phyloP scores from a whole-genome alignment of 2,113 vertebrate species.

The Mormyrus iriodes region DNA sequence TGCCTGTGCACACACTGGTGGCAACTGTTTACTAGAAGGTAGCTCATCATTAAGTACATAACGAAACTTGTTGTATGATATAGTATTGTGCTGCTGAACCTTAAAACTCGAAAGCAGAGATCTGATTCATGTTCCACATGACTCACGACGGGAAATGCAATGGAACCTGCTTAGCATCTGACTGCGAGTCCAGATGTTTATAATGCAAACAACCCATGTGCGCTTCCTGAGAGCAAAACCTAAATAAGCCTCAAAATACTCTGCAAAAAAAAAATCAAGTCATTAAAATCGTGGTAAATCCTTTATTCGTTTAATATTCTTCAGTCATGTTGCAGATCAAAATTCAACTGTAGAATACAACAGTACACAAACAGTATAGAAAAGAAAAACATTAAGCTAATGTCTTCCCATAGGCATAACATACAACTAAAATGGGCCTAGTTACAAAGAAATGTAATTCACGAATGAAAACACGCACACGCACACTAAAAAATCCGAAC shows the following conservation, averaged over 20 bases:
- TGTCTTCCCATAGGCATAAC: neutral
- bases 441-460: neutral
- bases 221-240: neutral
- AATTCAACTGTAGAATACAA: neutral
- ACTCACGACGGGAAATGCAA: neutral
- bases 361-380: neutral
- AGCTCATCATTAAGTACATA: neutral
- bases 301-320: neutral
- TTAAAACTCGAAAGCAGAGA: neutral
- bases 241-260: neutral
- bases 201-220: neutral
- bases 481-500: neutral
- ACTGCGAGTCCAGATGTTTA: neutral
- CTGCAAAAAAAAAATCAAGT: neutral
- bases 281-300: neutral
- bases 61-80: neutral
- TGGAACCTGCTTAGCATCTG: neutral
- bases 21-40: neutral
- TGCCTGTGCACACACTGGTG: neutral
- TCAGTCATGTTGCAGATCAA: neutral
- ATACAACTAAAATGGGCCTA: neutral
- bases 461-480: neutral
- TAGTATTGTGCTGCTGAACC: neutral
- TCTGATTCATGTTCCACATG: neutral
- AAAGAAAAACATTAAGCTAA: neutral